Conservation (phyloP, 2,113 vertebrate species). For the Heteronetta atricapilla region DNA sequence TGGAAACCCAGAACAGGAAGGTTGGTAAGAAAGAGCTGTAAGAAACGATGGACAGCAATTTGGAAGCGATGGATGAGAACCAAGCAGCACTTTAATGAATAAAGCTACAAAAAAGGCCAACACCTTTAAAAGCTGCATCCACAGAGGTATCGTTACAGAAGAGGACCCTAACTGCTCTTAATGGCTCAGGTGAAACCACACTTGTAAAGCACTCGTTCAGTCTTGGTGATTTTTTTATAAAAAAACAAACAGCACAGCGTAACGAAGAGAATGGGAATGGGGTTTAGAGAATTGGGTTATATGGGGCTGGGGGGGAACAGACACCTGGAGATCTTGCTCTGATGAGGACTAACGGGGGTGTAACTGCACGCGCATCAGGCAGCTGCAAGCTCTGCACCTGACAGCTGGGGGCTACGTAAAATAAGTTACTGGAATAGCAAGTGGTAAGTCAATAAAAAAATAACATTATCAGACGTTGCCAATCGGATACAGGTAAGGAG, state of each 20-base stretch:
- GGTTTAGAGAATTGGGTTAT: fast-evolving
- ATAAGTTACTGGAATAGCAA: not conserved
- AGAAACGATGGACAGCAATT: not conserved
- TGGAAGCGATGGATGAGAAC: not conserved
- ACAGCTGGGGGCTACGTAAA: not conserved
- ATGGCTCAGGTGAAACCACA: conserved; percentile 10
- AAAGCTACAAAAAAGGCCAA: not conserved
- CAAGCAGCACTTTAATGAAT: not conserved
- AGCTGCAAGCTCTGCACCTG: not conserved
- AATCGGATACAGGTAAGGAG: not conserved
- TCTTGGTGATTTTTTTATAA: not conserved
- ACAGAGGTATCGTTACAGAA: not conserved
- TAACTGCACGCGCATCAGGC: not conserved
- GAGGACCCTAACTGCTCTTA: not conserved
- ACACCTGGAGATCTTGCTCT: not conserved
- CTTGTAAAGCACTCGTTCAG: not conserved
- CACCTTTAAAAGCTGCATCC: not conserved
- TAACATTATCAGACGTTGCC: not conserved
- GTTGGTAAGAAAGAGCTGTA: not conserved
- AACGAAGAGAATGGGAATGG: fast-evolving
- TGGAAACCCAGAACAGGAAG: not conserved
- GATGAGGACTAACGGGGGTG: not conserved
- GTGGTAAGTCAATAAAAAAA: not conserved
- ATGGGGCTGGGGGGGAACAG: not conserved
- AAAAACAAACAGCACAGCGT: not conserved